Percentiles rank a stretch among this genome's conserved stretches.
Evolutionary conservation across 2,113 vertebrate species (phyloP).

Genomic region (Empidonax alnorum): DNA sequence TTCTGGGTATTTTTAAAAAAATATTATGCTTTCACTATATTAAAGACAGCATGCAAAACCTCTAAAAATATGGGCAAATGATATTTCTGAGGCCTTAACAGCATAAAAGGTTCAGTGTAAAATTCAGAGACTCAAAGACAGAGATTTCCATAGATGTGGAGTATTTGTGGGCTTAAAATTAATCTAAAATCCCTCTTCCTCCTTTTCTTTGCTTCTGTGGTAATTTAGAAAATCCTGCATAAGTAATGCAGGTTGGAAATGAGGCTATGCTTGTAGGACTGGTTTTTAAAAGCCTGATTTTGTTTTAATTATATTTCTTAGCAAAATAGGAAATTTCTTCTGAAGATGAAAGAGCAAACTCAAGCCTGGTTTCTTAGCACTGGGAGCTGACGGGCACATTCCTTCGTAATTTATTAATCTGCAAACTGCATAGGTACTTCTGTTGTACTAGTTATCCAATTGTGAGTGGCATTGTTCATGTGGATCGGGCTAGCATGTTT

Average conservation of each 20-base stretch:
- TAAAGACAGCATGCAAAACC: not conserved
- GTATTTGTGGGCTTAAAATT: not conserved
- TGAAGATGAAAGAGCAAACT: not conserved
- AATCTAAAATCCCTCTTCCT: not conserved
- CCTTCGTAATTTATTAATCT: not conserved
- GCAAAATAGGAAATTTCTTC: not conserved
- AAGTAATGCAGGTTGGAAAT: not conserved
- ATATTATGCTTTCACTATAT: not conserved
- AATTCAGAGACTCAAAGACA: not conserved
- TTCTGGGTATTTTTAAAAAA: not conserved
- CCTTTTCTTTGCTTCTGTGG: not conserved
- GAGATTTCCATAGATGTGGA: not conserved
- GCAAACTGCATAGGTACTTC: not conserved
- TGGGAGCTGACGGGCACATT: not conserved
- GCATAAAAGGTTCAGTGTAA: not conserved
- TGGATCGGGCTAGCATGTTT: not conserved
- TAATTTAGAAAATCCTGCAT: not conserved
- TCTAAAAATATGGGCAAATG: not conserved
- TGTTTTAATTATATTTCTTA: not conserved
- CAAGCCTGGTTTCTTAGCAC: not conserved
- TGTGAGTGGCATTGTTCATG: not conserved
- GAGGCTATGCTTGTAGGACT: not conserved
- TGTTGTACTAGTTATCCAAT: not conserved
- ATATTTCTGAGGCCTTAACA: not conserved
- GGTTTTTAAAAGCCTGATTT: not conserved